Conservation (phyloP, 2,797 vertebrate genomes). For the Chelon labrosus region DNA sequence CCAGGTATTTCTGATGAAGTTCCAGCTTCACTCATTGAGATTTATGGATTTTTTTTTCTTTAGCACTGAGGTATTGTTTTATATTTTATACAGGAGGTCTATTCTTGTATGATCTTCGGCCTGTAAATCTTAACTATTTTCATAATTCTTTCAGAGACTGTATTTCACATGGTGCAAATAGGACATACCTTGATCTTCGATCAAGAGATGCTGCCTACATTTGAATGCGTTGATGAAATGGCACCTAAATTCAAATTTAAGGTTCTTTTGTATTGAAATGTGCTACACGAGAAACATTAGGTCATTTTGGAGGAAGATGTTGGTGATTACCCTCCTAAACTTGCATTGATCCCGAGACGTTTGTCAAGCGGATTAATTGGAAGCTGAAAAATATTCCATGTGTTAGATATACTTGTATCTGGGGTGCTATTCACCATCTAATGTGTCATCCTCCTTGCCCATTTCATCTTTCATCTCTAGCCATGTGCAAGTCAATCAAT, state of each 20-base stretch:
- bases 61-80: constrained; percentile 74
- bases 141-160: constrained; percentile 76
- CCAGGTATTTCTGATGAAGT: constrained; percentile 70
- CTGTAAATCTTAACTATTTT: constrained; percentile 80
- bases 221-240: constrained; percentile 60
- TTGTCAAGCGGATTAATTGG: constrained; percentile 32
- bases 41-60: constrained; percentile 71
- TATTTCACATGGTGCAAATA: constrained; percentile 75
- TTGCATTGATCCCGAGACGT: constrained; percentile 28
- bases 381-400: constrained; percentile 35
- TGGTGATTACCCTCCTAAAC: constrained; percentile 36
- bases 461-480: constrained; percentile 58
- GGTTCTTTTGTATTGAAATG: constrained; percentile 64
- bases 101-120: constrained; percentile 76
- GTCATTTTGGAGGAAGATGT: constrained; percentile 54
- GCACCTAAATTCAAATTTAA: constrained; percentile 55
- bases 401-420: constrained; percentile 40
- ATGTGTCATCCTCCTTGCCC: constrained; percentile 42
- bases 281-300: constrained; percentile 58
- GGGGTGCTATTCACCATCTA: constrained; percentile 42
- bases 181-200: constrained; percentile 45
- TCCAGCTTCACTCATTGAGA: constrained; percentile 74
- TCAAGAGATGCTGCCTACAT: constrained; percentile 45
- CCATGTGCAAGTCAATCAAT: constrained; percentile 51
- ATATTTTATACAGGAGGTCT: constrained; percentile 80